phyloP scores from a whole-genome alignment of 35 echinoderm and acorn worm genomes.

The Lytechinus pictus region DNA sequence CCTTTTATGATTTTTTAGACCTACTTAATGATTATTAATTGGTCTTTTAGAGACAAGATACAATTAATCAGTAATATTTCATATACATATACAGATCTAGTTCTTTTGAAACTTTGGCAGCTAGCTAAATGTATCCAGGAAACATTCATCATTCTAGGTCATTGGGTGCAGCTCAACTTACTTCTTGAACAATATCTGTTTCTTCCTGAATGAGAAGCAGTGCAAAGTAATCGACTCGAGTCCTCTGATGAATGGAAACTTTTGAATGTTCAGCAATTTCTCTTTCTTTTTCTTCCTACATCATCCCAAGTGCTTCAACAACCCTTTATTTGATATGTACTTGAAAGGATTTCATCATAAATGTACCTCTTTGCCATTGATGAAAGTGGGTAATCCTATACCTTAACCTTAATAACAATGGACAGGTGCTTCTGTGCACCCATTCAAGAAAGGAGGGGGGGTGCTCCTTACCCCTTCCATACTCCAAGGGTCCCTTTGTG shows the following conservation, averaged over 20 bases:
- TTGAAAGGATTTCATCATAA: not conserved
- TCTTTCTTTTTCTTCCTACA: not conserved
- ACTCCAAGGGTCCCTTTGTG: not conserved
- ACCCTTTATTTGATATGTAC: not conserved
- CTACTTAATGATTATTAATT: not conserved
- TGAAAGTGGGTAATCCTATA: not conserved
- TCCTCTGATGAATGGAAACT: not conserved
- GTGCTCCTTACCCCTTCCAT: not conserved
- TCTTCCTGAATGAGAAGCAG: not conserved
- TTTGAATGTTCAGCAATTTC: not conserved
- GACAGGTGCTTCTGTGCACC: not conserved
- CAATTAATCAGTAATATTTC: not conserved
- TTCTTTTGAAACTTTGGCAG: not conserved
- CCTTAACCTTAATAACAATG: constrained; percentile 5
- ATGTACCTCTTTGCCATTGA: not conserved
- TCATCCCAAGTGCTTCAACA: not conserved
- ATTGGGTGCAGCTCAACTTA: not conserved
- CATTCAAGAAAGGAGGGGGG: not conserved
- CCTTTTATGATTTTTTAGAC: too few relatives aligned
- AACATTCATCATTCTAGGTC: not conserved
- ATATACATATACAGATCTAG: not conserved
- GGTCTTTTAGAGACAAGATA: not conserved
- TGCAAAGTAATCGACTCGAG: not conserved
- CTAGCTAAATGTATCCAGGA: too few relatives aligned
- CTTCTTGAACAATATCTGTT: not conserved